Conservation (phyloP, 2,113 vertebrate genomes). For the Toxotes chatareus region DNA sequence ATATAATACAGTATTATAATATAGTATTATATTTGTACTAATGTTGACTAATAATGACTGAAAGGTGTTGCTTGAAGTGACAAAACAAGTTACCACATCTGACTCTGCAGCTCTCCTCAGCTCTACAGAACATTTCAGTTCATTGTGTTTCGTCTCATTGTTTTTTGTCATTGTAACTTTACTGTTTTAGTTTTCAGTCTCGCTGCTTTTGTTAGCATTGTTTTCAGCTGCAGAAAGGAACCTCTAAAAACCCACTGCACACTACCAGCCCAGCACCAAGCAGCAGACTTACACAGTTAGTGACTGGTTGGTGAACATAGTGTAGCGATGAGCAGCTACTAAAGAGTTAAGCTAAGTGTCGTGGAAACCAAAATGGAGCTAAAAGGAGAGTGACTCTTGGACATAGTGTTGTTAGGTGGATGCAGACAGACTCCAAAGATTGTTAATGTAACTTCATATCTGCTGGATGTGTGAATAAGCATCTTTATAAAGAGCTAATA, state of each 20-base stretch:
- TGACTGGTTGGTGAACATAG: not conserved
- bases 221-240: constrained; percentile 5
- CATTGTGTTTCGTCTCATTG: not conserved
- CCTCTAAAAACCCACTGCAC: not conserved
- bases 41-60: not conserved
- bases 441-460: not conserved
- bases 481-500: not conserved
- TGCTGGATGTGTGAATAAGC: not conserved
- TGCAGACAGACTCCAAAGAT: not conserved
- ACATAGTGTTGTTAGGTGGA: not conserved
- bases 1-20: too few species aligned
- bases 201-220: too few species aligned
- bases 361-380: not conserved
- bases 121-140: constrained; percentile 7
- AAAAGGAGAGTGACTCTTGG: not conserved
- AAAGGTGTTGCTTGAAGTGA: not conserved
- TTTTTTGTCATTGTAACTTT: not conserved
- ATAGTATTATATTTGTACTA: too few species aligned
- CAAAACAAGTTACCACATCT: not conserved
- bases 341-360: not conserved
- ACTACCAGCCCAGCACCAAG: not conserved
- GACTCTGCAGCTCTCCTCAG: not conserved
- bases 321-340: not conserved
- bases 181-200: not conserved
- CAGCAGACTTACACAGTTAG: not conserved